Evolutionary conservation across 2,797 vertebrate genomes (phyloP), one percentile per base, ranked within the genome.

Genomic region (Anomalospiza imberbis): DNA sequence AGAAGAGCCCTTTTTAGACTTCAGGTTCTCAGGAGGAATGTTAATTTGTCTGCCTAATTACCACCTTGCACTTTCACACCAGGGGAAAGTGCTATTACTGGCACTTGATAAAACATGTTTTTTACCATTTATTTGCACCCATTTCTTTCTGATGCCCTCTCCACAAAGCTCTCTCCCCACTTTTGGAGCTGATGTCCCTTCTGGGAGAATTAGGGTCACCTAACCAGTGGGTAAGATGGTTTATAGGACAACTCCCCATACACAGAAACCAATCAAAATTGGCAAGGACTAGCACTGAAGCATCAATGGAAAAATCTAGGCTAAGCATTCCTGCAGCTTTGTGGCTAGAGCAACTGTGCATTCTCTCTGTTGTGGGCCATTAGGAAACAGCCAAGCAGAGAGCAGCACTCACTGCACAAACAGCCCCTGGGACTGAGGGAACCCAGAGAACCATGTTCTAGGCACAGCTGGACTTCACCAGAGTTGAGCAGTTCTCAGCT

Each of bases 11-110:
- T 96, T 97, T 93, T 93, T 96, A 96, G 88, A 91, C 88, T 94
- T 44, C 48, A 19, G 20, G 82, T 92, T 97, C 96, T 95, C 93
- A 42, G 73, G 95, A 97, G 96, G 93, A 92, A 96, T 95, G 94
- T 95, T 97, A 97, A 97, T 97, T 96, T 94, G 95, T 89, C 92
- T 95, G 93, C 85, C 90, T 97, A 97, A 97, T 98, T 98, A 97
- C 93, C 81, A 95, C 89, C 95, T 96, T 91, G 89, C 89, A 95
- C 94, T 97, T 92, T 94, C 32, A 5, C 89, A 86, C 92, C 58
- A 58, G 76, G 95, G 91, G 88, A 81, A 95, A 94, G 70, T 12
- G 90, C 92, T 97, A 92, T 97, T 96, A 95, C 77, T 73, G 90
- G 87, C 72, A 93, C 79, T 91, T 71, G 36, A 72, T 89, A 88